These are phyloP conservation scores for Rhinella marina DNA, from an alignment of 2,797 vertebrate genomes.

Conservation along the genomic window DNA sequence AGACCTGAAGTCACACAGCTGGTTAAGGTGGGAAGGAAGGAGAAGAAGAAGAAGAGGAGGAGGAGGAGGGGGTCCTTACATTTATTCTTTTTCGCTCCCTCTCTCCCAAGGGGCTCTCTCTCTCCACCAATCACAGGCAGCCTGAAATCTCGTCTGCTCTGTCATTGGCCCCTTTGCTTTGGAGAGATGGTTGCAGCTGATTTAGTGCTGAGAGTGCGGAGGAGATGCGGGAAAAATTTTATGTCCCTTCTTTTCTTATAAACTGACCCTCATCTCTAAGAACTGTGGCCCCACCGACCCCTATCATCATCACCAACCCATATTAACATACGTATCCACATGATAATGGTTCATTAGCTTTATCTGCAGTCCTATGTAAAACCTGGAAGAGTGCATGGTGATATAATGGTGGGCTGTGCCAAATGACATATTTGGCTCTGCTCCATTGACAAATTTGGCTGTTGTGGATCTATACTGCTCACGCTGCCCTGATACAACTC, in stretches of 20 bases:
- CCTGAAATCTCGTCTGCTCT: slow-evolving; percentile 2
- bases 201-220: slow-evolving; percentile 54
- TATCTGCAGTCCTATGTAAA: neutral
- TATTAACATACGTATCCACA: neutral
- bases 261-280: neutral
- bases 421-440: neutral
- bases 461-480: neutral
- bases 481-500: neutral
- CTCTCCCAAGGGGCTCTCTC: slow-evolving; percentile 45
- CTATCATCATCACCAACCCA: neutral
- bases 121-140: slow-evolving; percentile 38
- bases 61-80: slow-evolving; percentile 22
- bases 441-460: neutral
- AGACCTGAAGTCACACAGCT: slow-evolving; percentile 49
- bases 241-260: neutral
- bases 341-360: neutral
- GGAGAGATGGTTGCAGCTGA: slow-evolving; percentile 51
- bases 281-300: neutral
- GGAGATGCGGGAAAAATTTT: slow-evolving; percentile 38
- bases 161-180: slow-evolving; percentile 36
- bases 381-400: neutral
- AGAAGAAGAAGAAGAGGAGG: slow-evolving; percentile 6
- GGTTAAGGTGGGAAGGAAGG: slow-evolving; percentile 37
- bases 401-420: neutral
- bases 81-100: slow-evolving; percentile 49